Evolutionary conservation across 64 coral and sea anemone species (phyloP).

Genomic region (Stichodactyla mertensii): DNA sequence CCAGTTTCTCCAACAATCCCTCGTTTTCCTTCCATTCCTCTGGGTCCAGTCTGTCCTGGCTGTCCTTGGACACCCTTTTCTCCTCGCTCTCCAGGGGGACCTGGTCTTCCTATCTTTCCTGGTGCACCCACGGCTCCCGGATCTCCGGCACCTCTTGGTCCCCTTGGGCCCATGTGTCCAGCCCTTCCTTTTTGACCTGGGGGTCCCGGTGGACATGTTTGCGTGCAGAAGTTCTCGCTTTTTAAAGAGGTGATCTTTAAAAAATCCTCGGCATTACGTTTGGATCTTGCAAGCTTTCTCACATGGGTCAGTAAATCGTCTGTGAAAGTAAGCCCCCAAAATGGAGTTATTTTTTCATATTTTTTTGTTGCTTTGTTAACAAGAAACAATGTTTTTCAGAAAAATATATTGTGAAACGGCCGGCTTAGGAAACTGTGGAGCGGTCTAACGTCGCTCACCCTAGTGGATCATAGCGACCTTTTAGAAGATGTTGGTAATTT

Average conservation of each 20-base stretch:
- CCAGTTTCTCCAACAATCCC: conserved; percentile 21
- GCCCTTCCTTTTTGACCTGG: neutral
- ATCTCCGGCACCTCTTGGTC: conserved; percentile 12
- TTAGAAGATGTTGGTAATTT: too few relatives aligned
- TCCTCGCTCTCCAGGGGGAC: neutral
- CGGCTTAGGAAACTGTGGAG: too few relatives aligned
- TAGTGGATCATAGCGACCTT: too few relatives aligned
- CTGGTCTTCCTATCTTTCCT: conserved; percentile 6
- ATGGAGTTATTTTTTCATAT: too few relatives aligned
- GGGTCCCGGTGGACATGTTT: conserved; percentile 6
- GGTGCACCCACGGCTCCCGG: conserved; percentile 1
- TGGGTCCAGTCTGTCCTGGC: conserved; percentile 10
- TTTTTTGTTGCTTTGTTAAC: too few relatives aligned
- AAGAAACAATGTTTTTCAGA: too few relatives aligned
- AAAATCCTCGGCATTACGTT: neutral
- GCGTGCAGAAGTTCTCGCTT: conserved; percentile 2
- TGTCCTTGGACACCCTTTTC: conserved; percentile 17
- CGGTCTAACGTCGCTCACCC: too few relatives aligned
- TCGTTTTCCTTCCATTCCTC: neutral
- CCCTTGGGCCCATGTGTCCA: conserved; percentile 8
- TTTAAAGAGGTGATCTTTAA: conserved; percentile 5
- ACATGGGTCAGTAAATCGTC: conserved; percentile 33
- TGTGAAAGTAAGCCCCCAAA: neutral
- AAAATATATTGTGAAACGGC: too few relatives aligned
- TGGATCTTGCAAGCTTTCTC: neutral